Conservation (phyloP, 2,797 vertebrate genomes). For the Sebastes vulpes region DNA sequence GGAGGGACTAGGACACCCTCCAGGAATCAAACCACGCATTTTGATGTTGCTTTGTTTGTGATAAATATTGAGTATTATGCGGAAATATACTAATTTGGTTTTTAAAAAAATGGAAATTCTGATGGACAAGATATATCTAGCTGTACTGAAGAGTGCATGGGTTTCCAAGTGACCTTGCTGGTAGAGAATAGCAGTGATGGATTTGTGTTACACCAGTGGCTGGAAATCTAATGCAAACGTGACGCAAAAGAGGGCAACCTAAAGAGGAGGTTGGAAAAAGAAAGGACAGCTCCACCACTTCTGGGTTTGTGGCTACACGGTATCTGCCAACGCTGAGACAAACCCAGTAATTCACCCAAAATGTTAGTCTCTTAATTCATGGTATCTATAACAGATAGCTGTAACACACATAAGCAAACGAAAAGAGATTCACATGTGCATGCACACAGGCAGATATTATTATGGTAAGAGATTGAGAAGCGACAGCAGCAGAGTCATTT, state of each 20-base stretch:
- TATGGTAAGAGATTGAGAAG: neutral
- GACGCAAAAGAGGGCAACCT: conserved; percentile 81
- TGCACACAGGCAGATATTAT: neutral
- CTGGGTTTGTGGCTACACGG: conserved; percentile 74
- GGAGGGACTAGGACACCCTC: neutral
- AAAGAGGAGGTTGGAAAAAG: conserved; percentile 86
- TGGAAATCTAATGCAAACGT: conserved; percentile 84
- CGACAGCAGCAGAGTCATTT: neutral
- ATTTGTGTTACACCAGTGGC: conserved; percentile 73
- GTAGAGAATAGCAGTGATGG: conserved; percentile 56
- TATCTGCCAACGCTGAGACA: conserved; percentile 79
- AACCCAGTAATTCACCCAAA: conserved; percentile 82
- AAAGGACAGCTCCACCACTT: conserved; percentile 68
- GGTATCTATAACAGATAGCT: conserved; percentile 73
- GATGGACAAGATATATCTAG: conserved; percentile 7
- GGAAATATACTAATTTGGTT: neutral
- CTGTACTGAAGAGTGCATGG: conserved; percentile 43
- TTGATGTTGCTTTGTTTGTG: neutral
- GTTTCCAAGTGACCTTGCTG: conserved; percentile 67
- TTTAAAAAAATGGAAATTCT: neutral
- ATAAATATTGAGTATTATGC: neutral
- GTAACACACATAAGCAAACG: conserved; percentile 27
- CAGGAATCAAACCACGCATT: neutral
- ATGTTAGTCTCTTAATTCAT: conserved; percentile 81
- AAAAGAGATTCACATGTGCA: conserved; percentile 31